These are phyloP conservation scores for Alligator sinensis DNA, from an alignment of 2,113 vertebrate species.

Conservation along the genomic window DNA sequence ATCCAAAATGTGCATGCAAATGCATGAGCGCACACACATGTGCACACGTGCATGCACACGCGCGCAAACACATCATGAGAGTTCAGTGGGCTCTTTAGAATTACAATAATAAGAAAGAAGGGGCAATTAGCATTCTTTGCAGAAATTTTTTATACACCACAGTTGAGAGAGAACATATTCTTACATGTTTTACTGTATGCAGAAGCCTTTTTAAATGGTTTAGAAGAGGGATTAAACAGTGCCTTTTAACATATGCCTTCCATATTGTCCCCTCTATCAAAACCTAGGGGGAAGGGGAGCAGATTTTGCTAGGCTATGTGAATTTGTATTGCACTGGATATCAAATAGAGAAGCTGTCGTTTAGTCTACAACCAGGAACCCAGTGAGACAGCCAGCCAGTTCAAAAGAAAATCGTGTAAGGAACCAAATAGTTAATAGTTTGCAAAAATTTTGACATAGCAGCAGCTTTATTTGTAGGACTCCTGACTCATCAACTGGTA, in stretches of 20 bases:
- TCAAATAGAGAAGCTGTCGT: neutral
- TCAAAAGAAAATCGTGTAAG: neutral
- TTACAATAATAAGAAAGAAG: neutral
- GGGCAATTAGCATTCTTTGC: accelerated
- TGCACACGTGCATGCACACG: too few relatives aligned
- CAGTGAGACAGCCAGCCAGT: neutral
- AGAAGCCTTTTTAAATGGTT: neutral
- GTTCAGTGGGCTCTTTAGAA: neutral
- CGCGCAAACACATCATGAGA: neutral
- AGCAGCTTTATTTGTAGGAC: accelerated
- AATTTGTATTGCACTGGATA: neutral
- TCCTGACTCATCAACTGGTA: neutral
- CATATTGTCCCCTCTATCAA: neutral
- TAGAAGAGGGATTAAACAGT: neutral
- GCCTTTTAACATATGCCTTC: neutral
- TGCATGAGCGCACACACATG: too few relatives aligned
- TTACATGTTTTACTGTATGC: neutral
- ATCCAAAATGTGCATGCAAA: too few relatives aligned
- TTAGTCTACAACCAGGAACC: accelerated
- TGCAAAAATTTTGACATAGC: accelerated
- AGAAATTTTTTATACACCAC: neutral
- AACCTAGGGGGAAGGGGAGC: neutral
- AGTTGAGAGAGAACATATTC: neutral
- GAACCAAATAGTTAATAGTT: neutral
- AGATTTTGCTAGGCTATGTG: neutral